Evolutionary conservation across 2,113 vertebrate species (phyloP).

Genomic region (Lethenteron camtschaticum): DNA sequence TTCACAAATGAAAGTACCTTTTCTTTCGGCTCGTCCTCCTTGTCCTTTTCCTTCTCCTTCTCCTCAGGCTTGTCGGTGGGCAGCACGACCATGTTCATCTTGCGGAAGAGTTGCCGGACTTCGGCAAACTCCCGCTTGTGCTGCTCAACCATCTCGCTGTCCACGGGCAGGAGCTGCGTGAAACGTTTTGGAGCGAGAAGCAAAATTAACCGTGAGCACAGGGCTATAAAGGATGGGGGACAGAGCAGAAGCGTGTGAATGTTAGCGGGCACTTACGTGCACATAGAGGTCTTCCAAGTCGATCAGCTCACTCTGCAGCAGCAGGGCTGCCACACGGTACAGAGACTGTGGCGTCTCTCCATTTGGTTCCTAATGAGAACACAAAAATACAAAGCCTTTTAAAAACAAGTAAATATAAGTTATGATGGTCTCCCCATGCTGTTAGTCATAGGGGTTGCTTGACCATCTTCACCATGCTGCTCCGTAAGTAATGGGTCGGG

Average conservation of each 20-base stretch:
- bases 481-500: no score
- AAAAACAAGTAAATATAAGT: neutral
- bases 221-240: neutral
- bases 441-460: no score
- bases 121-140: slow-evolving; percentile 68
- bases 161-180: slow-evolving; percentile 56
- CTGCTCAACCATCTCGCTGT: slow-evolving; percentile 63
- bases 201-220: neutral
- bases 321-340: slow-evolving; percentile 81
- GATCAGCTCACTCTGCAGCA: slow-evolving; percentile 80
- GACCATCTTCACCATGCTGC: no score
- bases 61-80: slow-evolving; percentile 65
- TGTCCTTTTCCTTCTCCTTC: slow-evolving; percentile 58
- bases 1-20: slow-evolving; percentile 22
- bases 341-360: slow-evolving; percentile 82
- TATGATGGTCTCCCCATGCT: no score
- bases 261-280: slow-evolving; percentile 44
- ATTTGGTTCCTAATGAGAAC: slow-evolving; percentile 48
- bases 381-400: slow-evolving; percentile 11
- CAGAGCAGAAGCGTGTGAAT: neutral
- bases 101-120: slow-evolving; percentile 82
- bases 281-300: slow-evolving; percentile 90
- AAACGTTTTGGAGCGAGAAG: slow-evolving; percentile 7
- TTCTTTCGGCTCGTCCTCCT: slow-evolving; percentile 52
- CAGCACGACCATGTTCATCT: slow-evolving; percentile 78